A percentile compares a stretch with the other conserved stretches of the same genome.
These are phyloP conservation scores for Ornithoptera alexandrae DNA, from an alignment of 2,888 invertebrate species.

Conservation along the genomic window DNA sequence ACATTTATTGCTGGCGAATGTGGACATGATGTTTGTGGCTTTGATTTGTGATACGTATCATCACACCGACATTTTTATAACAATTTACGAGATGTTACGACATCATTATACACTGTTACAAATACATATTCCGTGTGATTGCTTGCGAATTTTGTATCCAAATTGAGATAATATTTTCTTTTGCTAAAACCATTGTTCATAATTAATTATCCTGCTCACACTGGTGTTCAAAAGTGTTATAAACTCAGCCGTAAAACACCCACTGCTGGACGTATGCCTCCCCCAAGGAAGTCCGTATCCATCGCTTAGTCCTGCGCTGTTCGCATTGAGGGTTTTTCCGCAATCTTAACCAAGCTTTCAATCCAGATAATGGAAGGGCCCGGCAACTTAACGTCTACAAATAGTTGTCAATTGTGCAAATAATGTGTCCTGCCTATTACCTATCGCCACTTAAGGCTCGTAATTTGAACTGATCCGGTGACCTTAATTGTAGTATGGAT, in stretches of 20 bases:
- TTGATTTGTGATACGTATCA: constrained; percentile 27
- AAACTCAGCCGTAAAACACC: neutral
- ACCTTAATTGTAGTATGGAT: neutral
- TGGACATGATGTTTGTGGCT: constrained; percentile 29
- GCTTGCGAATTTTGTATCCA: constrained; percentile 26
- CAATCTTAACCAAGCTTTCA: neutral
- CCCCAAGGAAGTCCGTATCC: neutral
- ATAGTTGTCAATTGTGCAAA: neutral
- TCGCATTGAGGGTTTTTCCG: neutral
- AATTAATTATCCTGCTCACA: too few species aligned
- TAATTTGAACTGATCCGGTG: neutral
- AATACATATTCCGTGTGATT: constrained; percentile 14
- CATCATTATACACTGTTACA: constrained; percentile 19
- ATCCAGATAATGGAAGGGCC: neutral
- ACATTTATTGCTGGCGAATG: constrained; percentile 26
- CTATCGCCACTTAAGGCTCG: neutral
- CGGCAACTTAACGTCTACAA: neutral
- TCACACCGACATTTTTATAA: constrained; percentile 24
- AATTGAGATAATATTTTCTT: constrained; percentile 12
- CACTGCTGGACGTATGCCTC: neutral
- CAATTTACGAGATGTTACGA: constrained; percentile 28
- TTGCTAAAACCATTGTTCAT: too few species aligned
- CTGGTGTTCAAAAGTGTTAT: too few species aligned
- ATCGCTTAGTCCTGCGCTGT: neutral
- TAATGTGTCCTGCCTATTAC: neutral